Evolutionary conservation across 2,888 invertebrate genomes (phyloP), one percentile per base, ranked within the genome.

Genomic region (Bellardia pandia): DNA sequence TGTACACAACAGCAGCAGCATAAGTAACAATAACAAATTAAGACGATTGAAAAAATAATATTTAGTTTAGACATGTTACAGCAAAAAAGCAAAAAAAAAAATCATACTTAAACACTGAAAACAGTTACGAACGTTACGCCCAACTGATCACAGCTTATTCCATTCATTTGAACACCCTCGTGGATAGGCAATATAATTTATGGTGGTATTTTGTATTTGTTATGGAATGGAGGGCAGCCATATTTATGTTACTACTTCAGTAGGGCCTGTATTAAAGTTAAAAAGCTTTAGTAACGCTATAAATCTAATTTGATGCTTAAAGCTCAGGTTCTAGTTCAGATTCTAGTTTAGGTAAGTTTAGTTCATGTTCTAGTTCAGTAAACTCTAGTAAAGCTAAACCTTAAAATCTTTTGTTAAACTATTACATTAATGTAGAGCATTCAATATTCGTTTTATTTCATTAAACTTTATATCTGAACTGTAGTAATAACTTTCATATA

Each of bases 91-190:
- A 62, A 68, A 58, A 68, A 30, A 42, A 56, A 30, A 30, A 76
- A 33, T 72, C 14, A 78, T 64, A 64, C n/a, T 72, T 58, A 4
- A 68, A 58, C 40, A 58, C 6, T 74, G 5, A 30, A 72, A 71
- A 74, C 72, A 84, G 80, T 86, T 84, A 83, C 76, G 14, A 56
- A 78, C n/a, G 86, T 80, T 86, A 69, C 86, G 77, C 76, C 86
- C 84, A 84, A 84, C 79, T 80, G 80, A 80, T 80, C 68, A 77
- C 40, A 84, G 48, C 14, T 6, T 51, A 51, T 72, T 74, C 42
- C 33, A 60, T 66, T 81, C 33, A 40, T 60, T 77, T 37, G 7
- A 74, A 60, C 60, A 51, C 74, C 84, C 66, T 68, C 53, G 42
- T 30, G 11, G 13, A 1, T n/a, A 37, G 30, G 16, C 11, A 23